phyloP scores from a whole-genome alignment of 2,888 invertebrate species.

The Empis livida region DNA sequence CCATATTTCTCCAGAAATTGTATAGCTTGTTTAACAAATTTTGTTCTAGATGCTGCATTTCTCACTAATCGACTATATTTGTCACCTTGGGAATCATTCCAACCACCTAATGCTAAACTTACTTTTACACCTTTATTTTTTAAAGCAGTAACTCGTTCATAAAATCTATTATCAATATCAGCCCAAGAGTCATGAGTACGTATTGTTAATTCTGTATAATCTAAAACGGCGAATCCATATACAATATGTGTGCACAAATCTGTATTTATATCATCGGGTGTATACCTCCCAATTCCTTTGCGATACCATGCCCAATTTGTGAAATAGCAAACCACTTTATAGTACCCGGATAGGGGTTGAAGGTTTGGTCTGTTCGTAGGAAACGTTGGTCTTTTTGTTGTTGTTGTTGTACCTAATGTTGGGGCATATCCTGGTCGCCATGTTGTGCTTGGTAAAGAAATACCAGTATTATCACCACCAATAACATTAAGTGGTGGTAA shows the following conservation, averaged over 20 bases:
- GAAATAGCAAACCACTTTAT: slow-evolving; percentile 79
- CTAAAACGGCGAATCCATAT: slow-evolving; percentile 87
- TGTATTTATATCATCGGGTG: slow-evolving; percentile 76
- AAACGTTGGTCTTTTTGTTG: slow-evolving; percentile 25
- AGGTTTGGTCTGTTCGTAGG: slow-evolving; percentile 28
- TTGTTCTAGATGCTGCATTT: slow-evolving; percentile 53
- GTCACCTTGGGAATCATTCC: slow-evolving; percentile 86
- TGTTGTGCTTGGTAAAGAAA: slow-evolving; percentile 18
- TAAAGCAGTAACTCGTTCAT: slow-evolving; percentile 66
- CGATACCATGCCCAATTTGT: slow-evolving; percentile 93
- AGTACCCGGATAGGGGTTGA: slow-evolving; percentile 48
- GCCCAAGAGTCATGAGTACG: slow-evolving; percentile 85
- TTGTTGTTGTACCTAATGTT: slow-evolving; percentile 15
- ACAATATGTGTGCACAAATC: slow-evolving; percentile 84
- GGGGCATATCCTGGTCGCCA: slow-evolving; percentile 6
- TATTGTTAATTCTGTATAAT: slow-evolving; percentile 62
- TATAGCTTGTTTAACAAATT: slow-evolving; percentile 62
- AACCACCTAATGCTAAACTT: slow-evolving; percentile 81
- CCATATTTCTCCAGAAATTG: slow-evolving; percentile 65
- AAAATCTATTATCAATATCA: slow-evolving; percentile 77
- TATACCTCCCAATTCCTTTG: slow-evolving; percentile 65
- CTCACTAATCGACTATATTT: slow-evolving; percentile 79
- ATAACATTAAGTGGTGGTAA: slow-evolving; percentile 4
- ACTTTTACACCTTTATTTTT: slow-evolving; percentile 74
- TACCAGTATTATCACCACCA: background rate